These are phyloP conservation scores for Onchidella celtica DNA, from an alignment of 2,888 invertebrate genomes.

Conservation along the genomic window DNA sequence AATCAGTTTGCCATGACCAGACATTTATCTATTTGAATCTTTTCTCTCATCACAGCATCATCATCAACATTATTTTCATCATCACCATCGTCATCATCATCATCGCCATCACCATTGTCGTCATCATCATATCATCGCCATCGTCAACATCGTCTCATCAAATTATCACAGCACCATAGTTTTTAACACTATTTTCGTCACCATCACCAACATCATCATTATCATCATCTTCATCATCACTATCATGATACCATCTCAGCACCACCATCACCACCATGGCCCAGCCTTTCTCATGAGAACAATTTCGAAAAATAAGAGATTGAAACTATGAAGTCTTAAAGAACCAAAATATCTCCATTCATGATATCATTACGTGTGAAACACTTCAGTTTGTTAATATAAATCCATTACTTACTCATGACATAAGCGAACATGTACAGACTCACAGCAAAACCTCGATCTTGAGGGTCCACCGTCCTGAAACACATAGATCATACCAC, in stretches of 20 bases:
- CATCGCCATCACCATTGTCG: background rate
- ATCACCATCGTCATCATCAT: background rate
- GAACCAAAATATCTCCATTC: too few relatives aligned
- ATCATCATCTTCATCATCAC: background rate
- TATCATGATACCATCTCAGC: background rate
- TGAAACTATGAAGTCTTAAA: too few relatives aligned
- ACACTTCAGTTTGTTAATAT: background rate
- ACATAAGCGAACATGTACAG: background rate
- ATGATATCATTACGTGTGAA: too few relatives aligned
- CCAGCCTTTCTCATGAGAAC: too few relatives aligned
- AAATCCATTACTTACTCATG: background rate
- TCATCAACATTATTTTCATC: background rate
- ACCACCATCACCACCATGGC: background rate
- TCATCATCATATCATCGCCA: background rate
- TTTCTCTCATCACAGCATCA: background rate
- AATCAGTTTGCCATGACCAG: too few relatives aligned
- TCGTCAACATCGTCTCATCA: background rate
- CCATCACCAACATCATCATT: background rate
- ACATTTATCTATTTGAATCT: too few relatives aligned
- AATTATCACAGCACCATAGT: background rate
- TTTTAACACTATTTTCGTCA: background rate
- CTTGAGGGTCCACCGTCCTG: slow-evolving; percentile 5
- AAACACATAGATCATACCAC: background rate
- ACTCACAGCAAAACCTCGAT: too few relatives aligned
- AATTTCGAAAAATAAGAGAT: too few relatives aligned